phyloP scores from a whole-genome alignment of 2,797 vertebrate genomes.

The Syndactyla subalaris region DNA sequence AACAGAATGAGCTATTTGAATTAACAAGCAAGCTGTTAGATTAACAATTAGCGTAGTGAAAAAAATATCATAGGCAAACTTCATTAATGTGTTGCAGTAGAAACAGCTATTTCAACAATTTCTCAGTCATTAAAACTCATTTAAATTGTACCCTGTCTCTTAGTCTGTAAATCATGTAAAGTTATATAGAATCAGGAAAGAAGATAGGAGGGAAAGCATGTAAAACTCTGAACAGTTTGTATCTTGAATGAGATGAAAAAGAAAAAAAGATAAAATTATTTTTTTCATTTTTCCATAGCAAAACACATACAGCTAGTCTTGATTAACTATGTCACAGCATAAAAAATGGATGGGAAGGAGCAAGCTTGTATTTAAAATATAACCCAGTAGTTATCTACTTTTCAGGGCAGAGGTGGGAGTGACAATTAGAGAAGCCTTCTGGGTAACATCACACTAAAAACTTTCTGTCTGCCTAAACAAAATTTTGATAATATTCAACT shows the following conservation, averaged over 20 bases:
- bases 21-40: slow-evolving; percentile 3
- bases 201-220: background rate
- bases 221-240: background rate
- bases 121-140: background rate
- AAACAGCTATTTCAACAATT: slow-evolving; percentile 2
- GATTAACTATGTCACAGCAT: background rate
- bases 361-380: background rate
- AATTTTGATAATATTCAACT: background rate
- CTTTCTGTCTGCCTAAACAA: background rate
- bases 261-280: background rate
- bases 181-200: background rate
- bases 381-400: background rate
- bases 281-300: background rate
- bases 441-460: background rate
- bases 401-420: background rate
- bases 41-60: background rate
- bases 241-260: background rate
- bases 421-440: background rate
- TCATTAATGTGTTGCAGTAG: background rate
- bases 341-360: background rate
- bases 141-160: background rate
- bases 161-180: background rate
- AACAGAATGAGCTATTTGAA: background rate
- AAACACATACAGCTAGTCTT: background rate
- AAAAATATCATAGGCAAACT: slow-evolving; percentile 1